Evolutionary conservation across 2,797 vertebrate genomes (phyloP), one percentile per base, ranked within the genome.

Genomic region (Megalops cyprinoides): DNA sequence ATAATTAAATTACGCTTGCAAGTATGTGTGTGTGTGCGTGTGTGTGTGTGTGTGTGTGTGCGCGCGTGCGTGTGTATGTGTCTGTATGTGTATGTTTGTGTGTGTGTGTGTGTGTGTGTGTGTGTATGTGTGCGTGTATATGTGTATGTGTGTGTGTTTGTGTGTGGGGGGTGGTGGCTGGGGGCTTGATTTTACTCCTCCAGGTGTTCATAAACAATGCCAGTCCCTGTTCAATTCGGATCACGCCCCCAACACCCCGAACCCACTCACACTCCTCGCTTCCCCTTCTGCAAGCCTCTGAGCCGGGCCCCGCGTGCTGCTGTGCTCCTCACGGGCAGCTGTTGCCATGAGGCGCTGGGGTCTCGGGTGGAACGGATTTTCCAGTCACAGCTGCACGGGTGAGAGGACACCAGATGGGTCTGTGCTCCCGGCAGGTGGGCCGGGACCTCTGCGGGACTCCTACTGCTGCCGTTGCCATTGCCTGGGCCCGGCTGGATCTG

Each of bases 391-490:
- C 28, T 23, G 42, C 31, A 31, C 48, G 49, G 46, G 10, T n/a
- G 58, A 69, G 42, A 46, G 23, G 39, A 58, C 77, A 67, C 44
- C 77, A 79, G 58, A 49, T 67, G 77, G 77, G 1, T 65, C 28
- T 23, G 44, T 48, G 37, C 76, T 69, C n/a, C n/a, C 65, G 69
- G 28, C 34, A 37, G 31, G 65, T 69, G 28, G 3, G 9, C 20
- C 5, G 34, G 28, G 31, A 37, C 34, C 1, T 7, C 12, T 20
- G 31, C 65, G 14, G 34, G 28, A 3, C 28, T n/a, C n/a, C n/a
- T n/a, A n/a, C n/a, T n/a, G n/a, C n/a, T n/a, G n/a, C n/a, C n/a
- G n/a, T n/a, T n/a, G n/a, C n/a, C n/a, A n/a, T n/a, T n/a, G n/a
- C n/a, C n/a, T 39, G 65, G 20, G 7, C 12, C 65, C 20, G 62